These are phyloP conservation scores for Gadopsis bispinosus DNA, from an alignment of 2,797 vertebrate genomes.

Conservation along the genomic window DNA sequence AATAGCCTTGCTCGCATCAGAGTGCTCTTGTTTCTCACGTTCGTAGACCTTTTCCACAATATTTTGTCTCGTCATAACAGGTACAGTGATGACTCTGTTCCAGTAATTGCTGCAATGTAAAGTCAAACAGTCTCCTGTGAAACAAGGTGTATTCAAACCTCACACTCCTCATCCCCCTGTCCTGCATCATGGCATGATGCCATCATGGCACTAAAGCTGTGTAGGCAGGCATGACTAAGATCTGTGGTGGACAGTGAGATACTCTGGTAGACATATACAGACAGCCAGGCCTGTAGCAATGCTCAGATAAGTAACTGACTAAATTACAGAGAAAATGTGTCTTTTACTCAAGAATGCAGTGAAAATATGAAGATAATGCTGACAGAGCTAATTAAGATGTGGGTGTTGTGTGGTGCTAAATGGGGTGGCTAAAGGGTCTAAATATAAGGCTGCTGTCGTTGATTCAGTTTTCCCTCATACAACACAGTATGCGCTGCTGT, in stretches of 20 bases:
- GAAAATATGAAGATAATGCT: constrained; percentile 48
- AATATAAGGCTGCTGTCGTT: constrained; percentile 53
- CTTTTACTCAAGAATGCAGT: constrained; percentile 35
- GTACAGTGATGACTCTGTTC: background rate
- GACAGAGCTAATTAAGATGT: constrained; percentile 63
- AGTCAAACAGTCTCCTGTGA: background rate
- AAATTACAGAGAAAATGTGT: constrained; percentile 45
- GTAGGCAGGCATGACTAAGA: background rate
- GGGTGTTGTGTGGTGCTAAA: constrained; percentile 58
- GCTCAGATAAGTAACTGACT: constrained; percentile 49
- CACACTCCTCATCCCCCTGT: constrained; percentile 5
- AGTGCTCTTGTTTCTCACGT: background rate
- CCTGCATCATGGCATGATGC: background rate
- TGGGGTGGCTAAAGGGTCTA: constrained; percentile 54
- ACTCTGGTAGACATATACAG: constrained; percentile 13
- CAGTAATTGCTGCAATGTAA: background rate
- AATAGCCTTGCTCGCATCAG: background rate
- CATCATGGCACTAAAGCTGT: background rate
- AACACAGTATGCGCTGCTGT: constrained; percentile 48
- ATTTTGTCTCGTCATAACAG: background rate
- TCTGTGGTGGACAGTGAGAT: constrained; percentile 1
- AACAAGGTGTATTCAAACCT: background rate
- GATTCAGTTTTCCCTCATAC: constrained; percentile 42
- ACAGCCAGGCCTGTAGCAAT: constrained; percentile 17
- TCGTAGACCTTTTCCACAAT: constrained; percentile 5